Evolutionary conservation across 2,113 vertebrate species (phyloP).

Genomic region (Myotis davidii): DNA sequence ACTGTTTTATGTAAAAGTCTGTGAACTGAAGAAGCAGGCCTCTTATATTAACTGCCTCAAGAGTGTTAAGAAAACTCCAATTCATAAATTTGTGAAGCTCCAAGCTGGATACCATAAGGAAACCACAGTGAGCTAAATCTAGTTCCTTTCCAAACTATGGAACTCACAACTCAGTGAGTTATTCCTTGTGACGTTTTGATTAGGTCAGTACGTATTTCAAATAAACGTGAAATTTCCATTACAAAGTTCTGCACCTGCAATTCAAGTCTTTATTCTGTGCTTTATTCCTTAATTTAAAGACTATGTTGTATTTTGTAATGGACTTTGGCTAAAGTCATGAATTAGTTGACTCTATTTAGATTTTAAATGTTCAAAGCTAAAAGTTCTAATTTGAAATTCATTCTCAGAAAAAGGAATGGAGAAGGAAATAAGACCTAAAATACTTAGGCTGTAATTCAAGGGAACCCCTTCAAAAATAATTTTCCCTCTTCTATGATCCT

Average conservation of each 20-base stretch:
- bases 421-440: background rate
- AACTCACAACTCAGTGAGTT: background rate
- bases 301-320: background rate
- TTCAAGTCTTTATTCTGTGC: conserved; percentile 6
- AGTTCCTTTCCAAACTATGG: background rate
- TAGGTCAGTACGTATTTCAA: background rate
- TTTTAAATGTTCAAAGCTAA: background rate
- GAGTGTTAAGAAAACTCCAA: background rate
- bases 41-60: background rate
- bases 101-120: background rate
- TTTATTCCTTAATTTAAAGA: conserved; percentile 46
- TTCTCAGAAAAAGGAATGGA: background rate
- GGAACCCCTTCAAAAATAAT: background rate
- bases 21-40: background rate
- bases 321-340: background rate
- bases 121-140: background rate
- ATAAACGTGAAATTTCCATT: background rate
- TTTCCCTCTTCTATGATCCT: background rate
- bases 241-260: background rate
- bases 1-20: background rate
- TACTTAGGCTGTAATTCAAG: background rate
- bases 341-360: background rate
- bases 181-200: background rate
- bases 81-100: background rate
- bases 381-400: background rate